Evolutionary conservation across 2,113 vertebrate species (phyloP).

Genomic region (Dromas ardeola): DNA sequence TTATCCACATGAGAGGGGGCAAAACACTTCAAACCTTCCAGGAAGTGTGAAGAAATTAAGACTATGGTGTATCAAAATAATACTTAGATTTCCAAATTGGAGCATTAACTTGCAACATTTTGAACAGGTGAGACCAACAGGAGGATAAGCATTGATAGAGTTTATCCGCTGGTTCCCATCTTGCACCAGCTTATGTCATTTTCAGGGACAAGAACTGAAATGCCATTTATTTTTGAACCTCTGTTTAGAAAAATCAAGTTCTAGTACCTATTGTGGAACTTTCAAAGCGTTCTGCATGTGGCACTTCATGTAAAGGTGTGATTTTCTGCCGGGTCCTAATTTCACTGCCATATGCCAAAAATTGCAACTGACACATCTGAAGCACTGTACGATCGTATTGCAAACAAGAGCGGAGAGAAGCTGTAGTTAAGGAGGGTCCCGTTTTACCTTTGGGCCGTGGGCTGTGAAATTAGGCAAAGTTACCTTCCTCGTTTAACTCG

Average conservation of each 20-base stretch:
- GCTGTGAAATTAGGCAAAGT: neutral
- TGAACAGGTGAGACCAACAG: neutral
- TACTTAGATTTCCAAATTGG: neutral
- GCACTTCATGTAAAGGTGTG: neutral
- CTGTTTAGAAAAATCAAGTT: neutral
- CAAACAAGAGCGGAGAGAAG: neutral
- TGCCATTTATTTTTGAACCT: neutral
- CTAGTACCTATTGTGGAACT: neutral
- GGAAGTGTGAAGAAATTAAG: neutral
- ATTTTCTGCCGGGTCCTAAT: neutral
- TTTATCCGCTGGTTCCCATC: neutral
- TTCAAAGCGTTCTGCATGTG: neutral
- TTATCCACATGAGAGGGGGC: neutral
- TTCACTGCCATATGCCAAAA: neutral
- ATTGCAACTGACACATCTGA: neutral
- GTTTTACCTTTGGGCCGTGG: neutral
- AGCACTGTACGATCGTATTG: fast-evolving
- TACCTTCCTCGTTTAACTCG: neutral
- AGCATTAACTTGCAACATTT: neutral
- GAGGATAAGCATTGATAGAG: neutral
- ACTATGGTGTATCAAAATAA: neutral
- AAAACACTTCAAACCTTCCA: neutral
- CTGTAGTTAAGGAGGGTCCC: neutral
- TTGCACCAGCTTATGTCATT: neutral
- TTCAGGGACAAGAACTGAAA: neutral